Base-by-base conservation (phyloP, 2,888 invertebrate genomes). In the Pterostichus madidus region DNA sequence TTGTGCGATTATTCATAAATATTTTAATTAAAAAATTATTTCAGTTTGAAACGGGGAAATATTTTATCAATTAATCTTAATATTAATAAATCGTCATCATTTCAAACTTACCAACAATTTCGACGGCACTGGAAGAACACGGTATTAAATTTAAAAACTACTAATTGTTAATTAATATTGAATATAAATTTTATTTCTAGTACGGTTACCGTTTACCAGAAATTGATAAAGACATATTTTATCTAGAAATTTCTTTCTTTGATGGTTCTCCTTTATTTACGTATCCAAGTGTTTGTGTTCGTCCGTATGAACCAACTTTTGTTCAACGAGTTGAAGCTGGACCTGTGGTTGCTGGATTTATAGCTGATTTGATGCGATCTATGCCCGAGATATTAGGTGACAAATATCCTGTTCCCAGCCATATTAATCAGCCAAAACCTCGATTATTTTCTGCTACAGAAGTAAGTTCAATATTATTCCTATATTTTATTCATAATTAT, bases 111-210 rank as follows among this genome's bases (percentile, higher is more conserved):
- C 31, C 11, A 73, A 17, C 59, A 84, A 7, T 79, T 84, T 11
- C 35, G 75, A 49, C 59, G 84, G 7, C 84, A 84, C 39, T 84
- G 84, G 84, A 84, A 84, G 73, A 84, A 84, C 61, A 80, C 78
- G 13, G 84, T 84, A 75, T 71, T 61, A 49, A 46, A 64, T 49
- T 59, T 46, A 2, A 49, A 46, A 15, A n/a, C 8, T 3, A 24
- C 0, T 5, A 39, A 8, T 39, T 39, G 3, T 39, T 7, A 39
- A 39, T 39, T 39, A 39, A 39, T 39, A 39, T 17, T 68, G 13
- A 24, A 5, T 10, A 68, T 5, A 68, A 24, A 61, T 61, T 31
- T 59, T 31, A 8, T 61, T 79, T 83, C 7, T 46, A 84, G 84
- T 84, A 84, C 13, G 84, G 84, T 13, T 84, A 84, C 64, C 71